Base-by-base conservation (phyloP, 1,140 invertebrate species). In the Drosophila ambigua region DNA sequence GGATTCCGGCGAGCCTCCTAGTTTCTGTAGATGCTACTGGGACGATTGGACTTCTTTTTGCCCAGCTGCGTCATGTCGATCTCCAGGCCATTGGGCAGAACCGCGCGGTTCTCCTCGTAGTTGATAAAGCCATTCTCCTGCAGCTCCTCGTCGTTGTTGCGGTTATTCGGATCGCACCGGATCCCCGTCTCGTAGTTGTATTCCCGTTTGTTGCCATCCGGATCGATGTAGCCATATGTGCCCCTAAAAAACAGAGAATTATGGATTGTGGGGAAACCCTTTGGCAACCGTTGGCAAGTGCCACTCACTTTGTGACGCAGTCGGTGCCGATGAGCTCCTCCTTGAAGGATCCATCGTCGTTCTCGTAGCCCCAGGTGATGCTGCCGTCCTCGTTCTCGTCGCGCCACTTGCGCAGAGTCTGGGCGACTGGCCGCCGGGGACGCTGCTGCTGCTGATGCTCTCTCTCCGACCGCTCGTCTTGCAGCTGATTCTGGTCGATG, bases 361-460 rank as follows among this genome's bases (percentile, higher is more conserved):
- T 97, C 92, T 97, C 96, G 83, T 95, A 97, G 51, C 96, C 96
- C 96, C 96, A 97, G 0, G 95, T 96, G 60, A 97, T 97, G 68
- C 95, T 96, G 5, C 96, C 96, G 74, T 97, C 96, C 43, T 94
- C 93, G 78, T 96, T 96, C 79, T 96, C 96, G 54, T 96, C 95
- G 48, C 95, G 94, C 92, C 95, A 97, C 93, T 95, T 95, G 41
- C 94, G 93, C 51, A 95, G 92, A 72, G 95, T 95, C 93, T 96
- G 95, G 13, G 95, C 94, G 1, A 95, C 95, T 2, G 96, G 90
- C n/a, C 81, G 75, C 31, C 79, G 75, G 1, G 87, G 80, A 15
- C 79, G 88, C 67, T 91, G 76, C 53, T 79, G 73, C 5, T 75
- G 75, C 23, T 77, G 67, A 24, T 74, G 55, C 1, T 69, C 68